Evolutionary conservation across 2,113 vertebrate genomes (phyloP).

Genomic region (Microtus oregoni): DNA sequence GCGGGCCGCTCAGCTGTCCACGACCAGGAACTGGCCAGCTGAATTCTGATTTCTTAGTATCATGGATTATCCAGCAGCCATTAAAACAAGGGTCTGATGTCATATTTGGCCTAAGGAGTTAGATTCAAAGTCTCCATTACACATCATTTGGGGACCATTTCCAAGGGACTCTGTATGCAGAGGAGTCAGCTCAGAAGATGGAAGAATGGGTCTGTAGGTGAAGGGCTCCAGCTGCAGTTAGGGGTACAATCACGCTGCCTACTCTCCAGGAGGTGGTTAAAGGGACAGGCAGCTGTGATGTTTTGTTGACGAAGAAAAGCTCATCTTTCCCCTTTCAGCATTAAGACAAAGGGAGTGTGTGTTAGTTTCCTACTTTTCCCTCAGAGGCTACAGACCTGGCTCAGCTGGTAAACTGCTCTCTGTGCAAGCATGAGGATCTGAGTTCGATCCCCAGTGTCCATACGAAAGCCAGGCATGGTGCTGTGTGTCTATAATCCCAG

Average conservation of each 20-base stretch:
- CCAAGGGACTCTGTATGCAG: not conserved
- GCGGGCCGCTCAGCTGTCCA: fast-evolving
- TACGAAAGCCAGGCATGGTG: not conserved
- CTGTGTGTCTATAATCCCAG: not conserved
- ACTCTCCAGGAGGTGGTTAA: not conserved
- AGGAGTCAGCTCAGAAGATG: not conserved
- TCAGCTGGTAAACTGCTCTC: not conserved
- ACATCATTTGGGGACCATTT: not conserved
- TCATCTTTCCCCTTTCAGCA: not conserved
- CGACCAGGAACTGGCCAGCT: not conserved
- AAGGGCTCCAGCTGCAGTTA: not conserved
- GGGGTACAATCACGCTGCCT: fast-evolving
- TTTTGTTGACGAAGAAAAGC: not conserved
- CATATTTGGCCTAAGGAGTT: conserved; percentile 21
- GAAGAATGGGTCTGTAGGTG: not conserved
- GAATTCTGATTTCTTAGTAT: not conserved
- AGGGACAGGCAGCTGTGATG: too few species aligned
- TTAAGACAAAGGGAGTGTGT: not conserved
- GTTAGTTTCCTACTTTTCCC: not conserved
- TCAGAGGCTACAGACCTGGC: not conserved
- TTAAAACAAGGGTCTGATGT: not conserved
- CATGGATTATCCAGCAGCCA: not conserved
- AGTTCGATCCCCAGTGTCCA: not conserved
- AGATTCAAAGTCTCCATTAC: not conserved
- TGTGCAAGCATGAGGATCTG: not conserved